Percentiles rank a stretch among this genome's conserved stretches.
Conservation (phyloP, 1,140 invertebrate genomes). For the Ceratitis capitata region DNA sequence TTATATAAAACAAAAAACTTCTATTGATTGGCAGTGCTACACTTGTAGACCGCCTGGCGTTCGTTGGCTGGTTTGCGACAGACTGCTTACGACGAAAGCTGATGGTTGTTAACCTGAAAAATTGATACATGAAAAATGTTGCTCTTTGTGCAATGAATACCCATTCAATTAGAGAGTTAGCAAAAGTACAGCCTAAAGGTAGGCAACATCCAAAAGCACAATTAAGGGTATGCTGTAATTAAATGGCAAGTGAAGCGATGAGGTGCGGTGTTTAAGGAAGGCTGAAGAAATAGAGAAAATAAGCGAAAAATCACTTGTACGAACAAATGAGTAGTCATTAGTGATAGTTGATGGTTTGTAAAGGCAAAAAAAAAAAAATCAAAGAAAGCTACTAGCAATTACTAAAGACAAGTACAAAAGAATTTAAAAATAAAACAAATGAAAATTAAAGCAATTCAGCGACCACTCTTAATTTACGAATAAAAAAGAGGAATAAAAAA, state of each 20-base stretch:
- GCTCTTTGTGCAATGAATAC: not conserved
- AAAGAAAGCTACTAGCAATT: not conserved
- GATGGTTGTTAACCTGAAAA: not conserved
- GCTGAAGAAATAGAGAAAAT: not conserved
- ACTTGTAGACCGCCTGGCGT: too few relatives aligned
- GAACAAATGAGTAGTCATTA: not conserved
- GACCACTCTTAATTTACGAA: too few relatives aligned
- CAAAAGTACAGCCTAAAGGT: not conserved
- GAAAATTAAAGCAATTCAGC: too few relatives aligned
- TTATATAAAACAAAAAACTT: not conserved
- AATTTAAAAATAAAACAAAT: not conserved
- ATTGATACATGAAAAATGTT: not conserved
- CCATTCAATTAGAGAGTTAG: not conserved
- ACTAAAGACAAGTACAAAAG: not conserved
- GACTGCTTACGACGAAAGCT: not conserved
- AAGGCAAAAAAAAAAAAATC: not conserved
- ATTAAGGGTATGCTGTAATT: not conserved
- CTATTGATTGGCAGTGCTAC: not conserved
- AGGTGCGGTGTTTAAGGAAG: not conserved
- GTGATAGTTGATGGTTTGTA: not conserved
- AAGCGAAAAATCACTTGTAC: not conserved
- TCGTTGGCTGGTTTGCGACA: too few relatives aligned
- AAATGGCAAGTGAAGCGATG: not conserved
- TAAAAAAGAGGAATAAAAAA: too few relatives aligned
- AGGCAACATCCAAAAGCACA: conserved; percentile 4